phyloP scores from a whole-genome alignment of 2,113 vertebrate genomes.

The Trematomus loennbergii region DNA sequence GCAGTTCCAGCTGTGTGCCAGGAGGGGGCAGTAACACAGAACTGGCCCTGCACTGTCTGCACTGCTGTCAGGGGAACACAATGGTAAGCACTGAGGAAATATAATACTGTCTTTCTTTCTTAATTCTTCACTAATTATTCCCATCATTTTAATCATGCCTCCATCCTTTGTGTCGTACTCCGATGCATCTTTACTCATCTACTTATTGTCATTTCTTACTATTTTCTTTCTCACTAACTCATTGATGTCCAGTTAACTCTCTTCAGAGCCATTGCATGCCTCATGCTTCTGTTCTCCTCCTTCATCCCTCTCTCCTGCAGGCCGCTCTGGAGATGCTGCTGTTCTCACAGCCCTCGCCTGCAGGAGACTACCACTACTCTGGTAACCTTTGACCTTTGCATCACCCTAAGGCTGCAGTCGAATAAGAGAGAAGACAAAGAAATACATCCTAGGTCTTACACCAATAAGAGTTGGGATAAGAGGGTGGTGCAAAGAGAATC shows the following conservation, averaged over 20 bases:
- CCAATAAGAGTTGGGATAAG: too few relatives aligned
- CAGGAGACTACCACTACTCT: slow-evolving; percentile 83
- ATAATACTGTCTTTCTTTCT: not conserved
- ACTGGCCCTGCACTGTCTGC: slow-evolving; percentile 85
- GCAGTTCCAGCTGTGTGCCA: slow-evolving; percentile 84
- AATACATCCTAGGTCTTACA: too few relatives aligned
- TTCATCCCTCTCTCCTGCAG: slow-evolving; percentile 61
- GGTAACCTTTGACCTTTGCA: slow-evolving; percentile 71
- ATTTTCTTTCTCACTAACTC: not conserved
- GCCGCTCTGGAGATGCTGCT: slow-evolving; percentile 82
- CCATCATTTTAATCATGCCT: not conserved
- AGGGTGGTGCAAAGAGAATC: too few relatives aligned
- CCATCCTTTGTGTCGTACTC: not conserved
- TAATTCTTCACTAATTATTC: not conserved
- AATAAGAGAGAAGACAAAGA: too few relatives aligned
- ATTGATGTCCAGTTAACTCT: not conserved
- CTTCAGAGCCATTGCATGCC: slow-evolving; percentile 22
- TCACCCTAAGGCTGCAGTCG: not conserved
- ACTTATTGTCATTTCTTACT: not conserved
- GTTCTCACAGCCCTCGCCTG: slow-evolving; percentile 70
- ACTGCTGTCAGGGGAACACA: slow-evolving; percentile 74
- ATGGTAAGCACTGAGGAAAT: slow-evolving; percentile 70
- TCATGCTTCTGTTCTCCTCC: slow-evolving; percentile 26
- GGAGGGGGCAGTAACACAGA: slow-evolving; percentile 86
- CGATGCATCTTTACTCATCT: slow-evolving; percentile 5